Base-by-base conservation (phyloP, 2,113 vertebrate genomes). In the Notothenia rossii region DNA sequence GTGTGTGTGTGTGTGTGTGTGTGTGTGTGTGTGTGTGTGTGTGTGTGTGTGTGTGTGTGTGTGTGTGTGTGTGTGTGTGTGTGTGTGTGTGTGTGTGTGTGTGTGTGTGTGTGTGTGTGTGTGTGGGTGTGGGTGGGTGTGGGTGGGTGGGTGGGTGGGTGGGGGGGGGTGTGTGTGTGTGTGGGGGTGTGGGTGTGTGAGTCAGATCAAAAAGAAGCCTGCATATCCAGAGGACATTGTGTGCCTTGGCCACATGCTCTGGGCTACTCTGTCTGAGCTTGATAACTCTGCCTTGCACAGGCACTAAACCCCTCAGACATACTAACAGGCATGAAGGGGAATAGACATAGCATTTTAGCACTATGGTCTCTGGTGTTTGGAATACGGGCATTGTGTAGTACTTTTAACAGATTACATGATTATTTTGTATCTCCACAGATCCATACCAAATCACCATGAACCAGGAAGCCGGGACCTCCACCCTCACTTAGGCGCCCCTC, bases 401-500 rank as follows among this genome's bases (percentile, higher is more conserved):
- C 53, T 40, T 81, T 14, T 48, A 71, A 83, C 69, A 46, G 25
- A 55, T 80, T 40, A 40, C 33, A 7, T 72, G 88, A 6, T 61
- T 79, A n/a, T 3, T 18, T 82, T 87, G 22, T 87, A 50, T 79
- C 77, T 76, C 46, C 2, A 0, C 89, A 98, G 98, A 94, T 91
- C 93, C 0, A 92, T 96, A 81, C 91, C 95, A 17, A 96, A 92
- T 90, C 97, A 96, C 76, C 97, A 96, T 0, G 98, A 99, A 36
- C 82, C 94, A 0, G 91, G 93, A 71, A 77, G 93, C 83, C 94
- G 97, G 10, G 98, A 99, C 59, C 82, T 94, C 2, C 94, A 95
- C 11, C 94, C 96, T 85, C 98, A 97, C 87, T 96, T 99, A 1
- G 97, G 97, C 0, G 97, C 96, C 8, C 98, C 98, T 5, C 98